Conservation (phyloP, 53 echinoderm and acorn worm species). For the Paracentrotus lividus region DNA sequence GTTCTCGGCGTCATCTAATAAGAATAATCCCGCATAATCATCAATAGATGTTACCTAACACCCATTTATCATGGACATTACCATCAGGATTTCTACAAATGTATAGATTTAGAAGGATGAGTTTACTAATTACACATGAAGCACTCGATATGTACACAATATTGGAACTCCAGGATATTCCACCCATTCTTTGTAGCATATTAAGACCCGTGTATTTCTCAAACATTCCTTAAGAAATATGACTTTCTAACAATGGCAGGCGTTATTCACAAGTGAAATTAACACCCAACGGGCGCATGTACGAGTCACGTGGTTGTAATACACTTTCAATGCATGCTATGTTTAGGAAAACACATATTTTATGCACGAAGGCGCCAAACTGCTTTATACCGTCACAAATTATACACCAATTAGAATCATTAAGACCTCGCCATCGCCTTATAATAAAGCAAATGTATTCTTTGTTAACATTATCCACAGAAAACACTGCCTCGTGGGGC, state of each 20-base stretch:
- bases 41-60: too few species aligned
- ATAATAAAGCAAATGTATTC: neutral
- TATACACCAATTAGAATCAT: neutral
- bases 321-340: neutral
- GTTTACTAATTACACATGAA: neutral
- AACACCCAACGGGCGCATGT: neutral
- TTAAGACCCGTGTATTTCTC: neutral
- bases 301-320: neutral
- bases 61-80: too few species aligned
- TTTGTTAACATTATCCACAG: conserved; percentile 4
- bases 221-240: neutral
- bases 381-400: neutral
- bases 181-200: neutral
- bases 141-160: neutral
- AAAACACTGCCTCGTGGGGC: neutral
- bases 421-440: neutral
- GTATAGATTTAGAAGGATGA: neutral
- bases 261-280: neutral
- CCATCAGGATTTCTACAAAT: too few species aligned
- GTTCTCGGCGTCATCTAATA: too few species aligned
- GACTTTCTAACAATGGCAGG: neutral
- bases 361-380: neutral
- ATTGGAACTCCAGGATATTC: neutral
- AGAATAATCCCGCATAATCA: too few species aligned
- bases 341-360: neutral